phyloP scores from a whole-genome alignment of 1,140 invertebrate species.

The Sminthurides bifidus region DNA sequence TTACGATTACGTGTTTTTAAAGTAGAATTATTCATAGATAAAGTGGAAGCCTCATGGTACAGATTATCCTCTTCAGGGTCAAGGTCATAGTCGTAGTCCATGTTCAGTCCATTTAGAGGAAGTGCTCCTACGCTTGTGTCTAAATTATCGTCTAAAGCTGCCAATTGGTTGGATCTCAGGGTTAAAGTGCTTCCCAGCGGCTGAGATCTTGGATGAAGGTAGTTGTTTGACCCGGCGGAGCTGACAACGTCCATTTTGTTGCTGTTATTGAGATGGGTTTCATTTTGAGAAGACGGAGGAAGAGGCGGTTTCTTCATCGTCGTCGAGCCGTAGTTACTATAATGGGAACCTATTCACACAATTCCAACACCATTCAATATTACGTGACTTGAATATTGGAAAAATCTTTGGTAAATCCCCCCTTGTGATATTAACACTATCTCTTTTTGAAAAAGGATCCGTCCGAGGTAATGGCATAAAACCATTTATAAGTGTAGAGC shows the following conservation, averaged over 20 bases:
- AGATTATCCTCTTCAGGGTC: slow-evolving; percentile 12
- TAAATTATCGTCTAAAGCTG: slow-evolving; percentile 15
- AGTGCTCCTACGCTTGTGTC: no score
- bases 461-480: no score
- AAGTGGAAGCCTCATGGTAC: slow-evolving; percentile 19
- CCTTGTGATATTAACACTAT: no score
- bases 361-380: background rate
- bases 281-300: background rate
- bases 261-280: background rate
- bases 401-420: no score
- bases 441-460: no score
- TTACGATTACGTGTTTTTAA: slow-evolving; percentile 20
- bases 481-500: no score
- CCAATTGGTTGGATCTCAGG: slow-evolving; percentile 19
- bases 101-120: slow-evolving; percentile 3
- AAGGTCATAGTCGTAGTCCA: slow-evolving; percentile 5
- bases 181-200: background rate
- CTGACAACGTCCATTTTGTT: background rate
- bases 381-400: slow-evolving; percentile 5
- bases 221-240: background rate
- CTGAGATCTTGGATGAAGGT: background rate
- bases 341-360: slow-evolving; percentile 16
- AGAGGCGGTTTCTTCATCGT: background rate
- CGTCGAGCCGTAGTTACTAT: slow-evolving; percentile 23
- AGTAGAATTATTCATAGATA: slow-evolving; percentile 15